Evolutionary conservation across 2,888 invertebrate genomes (phyloP), one percentile per base, ranked within the genome.

Genomic region (Agonopterix subpropinquella): DNA sequence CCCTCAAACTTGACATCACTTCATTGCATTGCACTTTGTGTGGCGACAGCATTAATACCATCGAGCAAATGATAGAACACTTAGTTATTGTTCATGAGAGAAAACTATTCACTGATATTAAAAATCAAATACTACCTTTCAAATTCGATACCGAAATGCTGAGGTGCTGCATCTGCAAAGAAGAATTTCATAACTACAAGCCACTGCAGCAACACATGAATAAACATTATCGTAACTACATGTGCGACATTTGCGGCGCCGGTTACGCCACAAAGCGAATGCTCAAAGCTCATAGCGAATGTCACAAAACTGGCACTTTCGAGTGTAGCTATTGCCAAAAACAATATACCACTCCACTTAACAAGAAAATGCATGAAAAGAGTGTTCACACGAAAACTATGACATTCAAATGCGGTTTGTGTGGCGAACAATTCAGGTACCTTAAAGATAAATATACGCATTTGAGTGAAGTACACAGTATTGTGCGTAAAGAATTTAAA

Each of bases 1-100:
- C n/a, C n/a, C 0, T 11, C 0, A 75, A 77, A 55, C 51, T 84
- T 0, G 84, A 84, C 36, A 65, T 84, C 2, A 82, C 84, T 0
- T 55, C 51, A 7, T 53, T 83, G 0, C 55, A 59, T 47, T 84
- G 84, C 54, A 70, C 58, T 9, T 49, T 77, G 1, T 84, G 84
- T 47, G 47, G 53, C 0, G 5, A 28, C 7, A 28, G 1, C 4
- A 52, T 77, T 0, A 54, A 68, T 2, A 59, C 55, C 0, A 45
- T 81, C 8, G 72, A 80, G 52, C 45, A 56, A 0, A 51, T 77
- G 0, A 65, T 65, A 45, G 54, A 61, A 0, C 78, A 84, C 51
- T 50, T 84, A 1, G 61, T 58, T 10, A 45, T 53, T 1, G 41
- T 28, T 0, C 84, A 84, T 47, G 51, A 53, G 0, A 70, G 65